Percentiles rank a stretch among this genome's conserved stretches.
Evolutionary conservation across 2,113 vertebrate species (phyloP).

Genomic region (Amphilophus citrinellus): DNA sequence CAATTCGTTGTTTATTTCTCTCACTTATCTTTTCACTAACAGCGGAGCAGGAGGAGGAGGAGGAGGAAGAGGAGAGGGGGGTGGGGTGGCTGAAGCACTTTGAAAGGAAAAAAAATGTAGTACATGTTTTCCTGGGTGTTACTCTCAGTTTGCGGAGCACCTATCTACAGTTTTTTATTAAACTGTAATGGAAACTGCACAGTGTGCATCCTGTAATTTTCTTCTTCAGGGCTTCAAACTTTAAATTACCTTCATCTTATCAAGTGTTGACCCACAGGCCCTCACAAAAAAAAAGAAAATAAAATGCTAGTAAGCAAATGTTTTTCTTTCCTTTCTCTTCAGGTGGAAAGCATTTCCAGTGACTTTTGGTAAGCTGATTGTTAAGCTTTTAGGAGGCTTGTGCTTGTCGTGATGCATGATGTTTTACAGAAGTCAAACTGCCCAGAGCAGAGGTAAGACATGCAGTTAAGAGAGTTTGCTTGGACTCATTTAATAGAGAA

Average conservation of each 20-base stretch:
- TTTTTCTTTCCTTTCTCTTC: not conserved
- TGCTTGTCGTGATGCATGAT: not conserved
- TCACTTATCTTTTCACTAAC: not conserved
- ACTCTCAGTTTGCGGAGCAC: not conserved
- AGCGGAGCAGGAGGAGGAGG: not conserved
- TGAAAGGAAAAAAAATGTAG: not conserved
- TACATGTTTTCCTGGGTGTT: not conserved
- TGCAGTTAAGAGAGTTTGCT: not conserved
- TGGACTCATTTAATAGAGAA: constrained; percentile 1
- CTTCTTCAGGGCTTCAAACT: not conserved
- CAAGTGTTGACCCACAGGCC: not conserved
- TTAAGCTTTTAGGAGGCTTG: not conserved
- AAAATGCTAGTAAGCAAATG: not conserved
- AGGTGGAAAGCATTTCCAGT: not conserved
- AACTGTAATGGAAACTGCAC: not conserved
- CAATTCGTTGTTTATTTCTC: not conserved
- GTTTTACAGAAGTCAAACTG: not conserved
- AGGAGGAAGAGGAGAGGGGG: not conserved
- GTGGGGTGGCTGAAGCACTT: not conserved
- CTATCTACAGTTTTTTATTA: not conserved
- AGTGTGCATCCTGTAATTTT: not conserved
- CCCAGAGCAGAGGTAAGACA: not conserved
- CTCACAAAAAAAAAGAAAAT: not conserved
- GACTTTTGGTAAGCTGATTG: constrained; percentile 3
- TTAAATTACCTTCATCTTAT: constrained; percentile 7